Conservation (phyloP, 2,888 invertebrate genomes). For the Aquatica leii region DNA sequence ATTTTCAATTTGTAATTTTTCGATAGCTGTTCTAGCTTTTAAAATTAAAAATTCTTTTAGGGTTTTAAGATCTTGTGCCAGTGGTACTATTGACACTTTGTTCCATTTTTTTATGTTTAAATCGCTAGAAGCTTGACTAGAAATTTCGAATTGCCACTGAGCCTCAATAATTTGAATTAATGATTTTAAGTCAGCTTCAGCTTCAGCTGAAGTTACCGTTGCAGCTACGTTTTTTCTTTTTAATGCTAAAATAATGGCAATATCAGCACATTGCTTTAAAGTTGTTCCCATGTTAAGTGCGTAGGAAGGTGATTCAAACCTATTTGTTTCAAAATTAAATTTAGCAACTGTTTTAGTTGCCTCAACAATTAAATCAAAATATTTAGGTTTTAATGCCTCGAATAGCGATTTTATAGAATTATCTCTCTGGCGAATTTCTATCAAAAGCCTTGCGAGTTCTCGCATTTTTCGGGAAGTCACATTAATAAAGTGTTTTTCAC, state of each 20-base stretch:
- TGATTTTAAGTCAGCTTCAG: slow-evolving; percentile 32
- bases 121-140: slow-evolving; percentile 19
- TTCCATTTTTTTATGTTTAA: slow-evolving; percentile 31
- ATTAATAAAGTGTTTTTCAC: slow-evolving; percentile 35
- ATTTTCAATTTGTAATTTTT: slow-evolving; percentile 12
- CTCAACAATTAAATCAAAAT: slow-evolving; percentile 28
- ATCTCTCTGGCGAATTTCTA: slow-evolving; percentile 28
- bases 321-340: slow-evolving; percentile 20
- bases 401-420: slow-evolving; percentile 18
- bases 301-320: slow-evolving; percentile 22
- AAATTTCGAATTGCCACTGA: slow-evolving; percentile 35
- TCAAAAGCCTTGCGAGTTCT: slow-evolving; percentile 31
- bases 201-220: slow-evolving; percentile 13
- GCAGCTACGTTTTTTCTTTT: slow-evolving; percentile 8
- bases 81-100: slow-evolving; percentile 30
- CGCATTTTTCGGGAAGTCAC: slow-evolving; percentile 36
- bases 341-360: slow-evolving; percentile 29
- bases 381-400: slow-evolving; percentile 23
- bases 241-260: slow-evolving; percentile 12
- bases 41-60: slow-evolving; percentile 25
- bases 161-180: slow-evolving; percentile 24
- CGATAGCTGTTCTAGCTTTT: slow-evolving; percentile 11
- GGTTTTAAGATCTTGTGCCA: slow-evolving; percentile 25
- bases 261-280: slow-evolving; percentile 32
- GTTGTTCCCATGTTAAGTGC: slow-evolving; percentile 28